Evolutionary conservation across 2,797 vertebrate species (phyloP).

Genomic region (Taeniopygia guttata): DNA sequence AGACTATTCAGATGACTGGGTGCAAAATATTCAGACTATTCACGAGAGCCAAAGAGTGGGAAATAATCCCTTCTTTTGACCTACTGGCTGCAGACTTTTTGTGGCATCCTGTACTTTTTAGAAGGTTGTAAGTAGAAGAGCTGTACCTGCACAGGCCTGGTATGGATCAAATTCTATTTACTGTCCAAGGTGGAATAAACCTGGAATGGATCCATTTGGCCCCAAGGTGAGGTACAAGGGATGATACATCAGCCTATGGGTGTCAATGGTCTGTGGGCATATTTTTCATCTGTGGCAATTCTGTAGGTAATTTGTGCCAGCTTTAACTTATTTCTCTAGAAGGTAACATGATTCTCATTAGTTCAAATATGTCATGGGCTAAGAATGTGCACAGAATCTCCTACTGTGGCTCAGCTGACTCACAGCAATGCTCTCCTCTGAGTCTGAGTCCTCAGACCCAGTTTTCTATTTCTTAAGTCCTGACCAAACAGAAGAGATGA

Average conservation of each 20-base stretch:
- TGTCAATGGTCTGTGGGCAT: background rate
- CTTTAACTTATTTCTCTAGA: background rate
- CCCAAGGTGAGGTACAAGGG: background rate
- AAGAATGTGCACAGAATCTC: slow-evolving; percentile 22
- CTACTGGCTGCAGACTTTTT: background rate
- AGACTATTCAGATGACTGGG: background rate
- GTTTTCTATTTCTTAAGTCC: background rate
- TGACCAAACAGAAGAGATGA: slow-evolving; percentile 9
- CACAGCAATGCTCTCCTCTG: background rate
- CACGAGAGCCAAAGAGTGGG: background rate
- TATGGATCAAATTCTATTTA: background rate
- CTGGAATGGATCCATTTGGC: background rate
- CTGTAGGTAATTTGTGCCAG: background rate
- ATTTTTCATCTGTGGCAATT: background rate
- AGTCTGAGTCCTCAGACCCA: background rate
- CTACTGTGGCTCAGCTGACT: slow-evolving; percentile 28
- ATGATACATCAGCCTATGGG: background rate
- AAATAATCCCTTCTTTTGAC: background rate
- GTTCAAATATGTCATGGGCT: background rate
- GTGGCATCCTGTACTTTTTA: background rate
- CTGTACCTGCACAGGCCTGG: background rate
- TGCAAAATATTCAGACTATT: background rate
- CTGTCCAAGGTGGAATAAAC: background rate
- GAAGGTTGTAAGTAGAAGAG: background rate
- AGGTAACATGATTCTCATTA: slow-evolving; percentile 27